These are phyloP conservation scores for Latheticus oryzae DNA, from an alignment of 2,888 invertebrate species.

Conservation along the genomic window DNA sequence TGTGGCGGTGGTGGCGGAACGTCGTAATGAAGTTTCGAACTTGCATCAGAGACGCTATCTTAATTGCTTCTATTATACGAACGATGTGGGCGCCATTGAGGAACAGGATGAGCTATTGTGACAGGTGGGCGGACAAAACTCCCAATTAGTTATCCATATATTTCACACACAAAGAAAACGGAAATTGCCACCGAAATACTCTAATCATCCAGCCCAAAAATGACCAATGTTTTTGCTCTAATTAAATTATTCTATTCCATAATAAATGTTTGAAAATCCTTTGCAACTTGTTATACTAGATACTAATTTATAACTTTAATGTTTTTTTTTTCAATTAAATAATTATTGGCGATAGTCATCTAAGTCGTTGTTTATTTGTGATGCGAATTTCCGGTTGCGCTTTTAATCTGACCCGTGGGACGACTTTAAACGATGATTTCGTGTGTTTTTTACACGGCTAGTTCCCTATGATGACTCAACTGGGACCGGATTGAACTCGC, in stretches of 20 bases:
- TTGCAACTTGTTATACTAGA: no score
- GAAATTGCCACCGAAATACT: no score
- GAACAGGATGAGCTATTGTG: no score
- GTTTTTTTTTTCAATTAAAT: constrained; percentile 19
- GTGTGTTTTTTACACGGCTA: constrained; percentile 19
- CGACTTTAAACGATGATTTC: constrained; percentile 34
- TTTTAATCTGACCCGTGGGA: constrained; percentile 31
- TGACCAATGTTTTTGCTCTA: constrained; percentile 19
- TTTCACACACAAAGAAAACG: no score
- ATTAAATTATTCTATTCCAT: constrained; percentile 34
- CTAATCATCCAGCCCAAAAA: no score
- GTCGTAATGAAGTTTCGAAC: constrained; percentile 51
- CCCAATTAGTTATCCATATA: no score
- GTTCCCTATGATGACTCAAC: constrained; percentile 35
- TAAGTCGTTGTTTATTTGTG: constrained; percentile 15
- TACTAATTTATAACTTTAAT: neutral
- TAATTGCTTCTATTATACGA: constrained; percentile 50
- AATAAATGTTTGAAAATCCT: no score
- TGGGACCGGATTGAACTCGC: constrained; percentile 26
- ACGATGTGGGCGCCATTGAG: neutral
- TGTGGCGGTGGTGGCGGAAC: constrained; percentile 41
- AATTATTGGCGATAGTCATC: constrained; percentile 16
- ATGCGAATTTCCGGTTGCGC: constrained; percentile 16
- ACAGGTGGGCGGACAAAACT: no score
- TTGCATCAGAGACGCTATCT: constrained; percentile 49